Percentiles rank a stretch among this genome's conserved stretches.
phyloP scores from a whole-genome alignment of 2,113 vertebrate species.

The Megaptera novaeangliae region DNA sequence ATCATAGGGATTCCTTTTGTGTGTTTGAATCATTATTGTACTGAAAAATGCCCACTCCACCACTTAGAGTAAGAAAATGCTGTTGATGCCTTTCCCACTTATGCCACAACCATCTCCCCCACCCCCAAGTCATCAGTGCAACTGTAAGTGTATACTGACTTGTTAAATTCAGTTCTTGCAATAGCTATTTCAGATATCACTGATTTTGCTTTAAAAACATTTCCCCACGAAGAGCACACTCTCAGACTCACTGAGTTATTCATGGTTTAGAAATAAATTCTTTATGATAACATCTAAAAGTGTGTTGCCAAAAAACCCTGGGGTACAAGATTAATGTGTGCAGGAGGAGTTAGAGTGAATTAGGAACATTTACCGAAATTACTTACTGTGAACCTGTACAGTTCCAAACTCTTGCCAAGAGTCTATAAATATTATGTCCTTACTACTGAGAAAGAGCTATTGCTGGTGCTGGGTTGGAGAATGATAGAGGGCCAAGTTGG shows the following conservation, averaged over 20 bases:
- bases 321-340: background rate
- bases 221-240: background rate
- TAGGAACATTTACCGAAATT: background rate
- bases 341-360: background rate
- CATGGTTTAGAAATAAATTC: background rate
- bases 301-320: background rate
- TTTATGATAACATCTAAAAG: background rate
- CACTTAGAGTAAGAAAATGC: background rate
- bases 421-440: background rate
- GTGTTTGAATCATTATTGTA: background rate
- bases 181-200: background rate
- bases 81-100: background rate
- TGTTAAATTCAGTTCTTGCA: slow-evolving; percentile 35
- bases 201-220: slow-evolving; percentile 5
- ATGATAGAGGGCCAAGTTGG: background rate
- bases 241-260: slow-evolving; percentile 34
- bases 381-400: background rate
- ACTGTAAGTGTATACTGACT: background rate
- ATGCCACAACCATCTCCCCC: background rate
- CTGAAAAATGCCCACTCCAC: background rate
- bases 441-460: background rate
- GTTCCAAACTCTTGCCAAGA: background rate
- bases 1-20: background rate
- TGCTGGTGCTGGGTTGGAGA: background rate
- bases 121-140: background rate